phyloP scores from a whole-genome alignment of 2,888 invertebrate species.

The Brachynemurus nebulosus region DNA sequence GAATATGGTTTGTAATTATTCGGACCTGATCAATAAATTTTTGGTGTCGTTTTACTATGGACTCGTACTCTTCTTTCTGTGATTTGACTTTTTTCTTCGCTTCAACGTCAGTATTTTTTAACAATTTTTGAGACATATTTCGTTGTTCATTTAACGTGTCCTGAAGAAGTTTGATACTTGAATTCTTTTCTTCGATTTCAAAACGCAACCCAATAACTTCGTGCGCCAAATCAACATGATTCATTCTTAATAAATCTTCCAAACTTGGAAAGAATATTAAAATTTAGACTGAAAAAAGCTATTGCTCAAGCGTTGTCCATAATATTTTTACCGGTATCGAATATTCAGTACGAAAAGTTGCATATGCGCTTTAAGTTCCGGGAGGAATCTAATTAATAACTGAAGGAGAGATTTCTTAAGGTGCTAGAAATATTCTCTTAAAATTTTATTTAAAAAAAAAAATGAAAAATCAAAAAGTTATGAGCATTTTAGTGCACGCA shows the following conservation, averaged over 20 bases:
- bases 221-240: conserved; percentile 45
- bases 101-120: conserved; percentile 30
- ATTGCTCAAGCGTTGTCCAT: too few species aligned
- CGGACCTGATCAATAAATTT: conserved; percentile 63
- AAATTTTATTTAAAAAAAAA: too few species aligned
- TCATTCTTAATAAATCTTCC: conserved; percentile 39
- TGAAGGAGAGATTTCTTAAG: too few species aligned
- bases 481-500: too few species aligned
- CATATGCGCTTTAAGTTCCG: too few species aligned
- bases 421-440: too few species aligned
- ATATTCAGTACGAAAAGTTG: too few species aligned
- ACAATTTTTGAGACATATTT: conserved; percentile 31
- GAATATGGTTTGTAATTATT: too few species aligned
- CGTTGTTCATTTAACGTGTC: conserved; percentile 43
- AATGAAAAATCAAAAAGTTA: too few species aligned
- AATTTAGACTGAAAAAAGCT: too few species aligned
- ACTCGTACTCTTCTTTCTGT: conserved; percentile 59
- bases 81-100: conserved; percentile 35
- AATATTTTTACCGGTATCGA: too few species aligned
- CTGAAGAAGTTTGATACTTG: conserved; percentile 42
- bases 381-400: too few species aligned
- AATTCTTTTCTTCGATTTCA: conserved; percentile 44
- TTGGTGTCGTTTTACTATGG: conserved; percentile 61
- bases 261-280: conserved; percentile 28
- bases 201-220: conserved; percentile 44